Base-by-base conservation (phyloP, 2,797 vertebrate genomes). In the Coreius guichenoti region DNA sequence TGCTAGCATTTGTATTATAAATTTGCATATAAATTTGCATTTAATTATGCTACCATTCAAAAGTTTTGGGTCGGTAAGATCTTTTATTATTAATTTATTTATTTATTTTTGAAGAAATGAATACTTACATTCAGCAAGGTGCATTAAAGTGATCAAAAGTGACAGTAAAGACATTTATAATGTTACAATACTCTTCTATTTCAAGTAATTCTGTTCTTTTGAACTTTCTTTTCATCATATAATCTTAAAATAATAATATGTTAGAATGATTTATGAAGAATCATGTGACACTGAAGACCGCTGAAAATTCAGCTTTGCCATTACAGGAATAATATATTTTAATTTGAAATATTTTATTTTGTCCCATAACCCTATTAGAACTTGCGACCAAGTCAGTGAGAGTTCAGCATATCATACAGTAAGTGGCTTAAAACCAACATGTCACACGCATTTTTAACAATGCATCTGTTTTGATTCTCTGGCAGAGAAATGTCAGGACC, bases 401-500 rank as follows among this genome's bases (percentile, higher is more conserved):
- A 29, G 26, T 29, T 63, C 26, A 33, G 29, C 7, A 67, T 33
- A 68, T 68, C 13, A 29, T 29, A 65, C 26, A 31, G 65, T 31
- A 33, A 67, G 29, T 16, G 5, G 3, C 12, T 75, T 74, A 21
- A 23, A 54, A 33, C 23, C 4, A 61, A 26, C 12, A 76, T 9
- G 6, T 54, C 8, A 39, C 29, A 21, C 69, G n/a, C 31, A 39
- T 19, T 79, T 63, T 19, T 61, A 26, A n/a, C 21, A 29, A 72
- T 19, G 8, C 4, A 82, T 31, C 8, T 73, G 12, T 78, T 81
- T 70, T 4, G 17, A n/a, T 33, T 70, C 8, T 70, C 16, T 87
- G 21, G 23, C 86, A 94, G 86, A 86, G 92, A 88, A 21, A 99
- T 99, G 98, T 94, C 96, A 39, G 96, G 96, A 93, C 98, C 97